Percentiles rank a stretch among this genome's conserved stretches.
Conservation (phyloP, 2,797 vertebrate genomes). For the Neostethus bicornis region DNA sequence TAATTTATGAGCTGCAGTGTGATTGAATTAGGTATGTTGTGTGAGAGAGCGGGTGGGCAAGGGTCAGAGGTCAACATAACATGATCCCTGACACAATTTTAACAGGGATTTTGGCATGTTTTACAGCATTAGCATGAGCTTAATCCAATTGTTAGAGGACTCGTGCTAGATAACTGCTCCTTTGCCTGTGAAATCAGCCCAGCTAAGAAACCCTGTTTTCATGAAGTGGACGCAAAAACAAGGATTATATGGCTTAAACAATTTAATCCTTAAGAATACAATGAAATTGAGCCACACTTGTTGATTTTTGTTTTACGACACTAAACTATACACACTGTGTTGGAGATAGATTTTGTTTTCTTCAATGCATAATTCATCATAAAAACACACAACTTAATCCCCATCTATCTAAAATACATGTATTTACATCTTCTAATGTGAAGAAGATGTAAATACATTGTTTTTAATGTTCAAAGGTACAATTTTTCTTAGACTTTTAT, state of each 20-base stretch:
- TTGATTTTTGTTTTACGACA: conserved; percentile 24
- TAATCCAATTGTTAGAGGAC: conserved; percentile 58
- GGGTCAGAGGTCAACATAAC: conserved; percentile 49
- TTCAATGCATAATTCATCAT: too few species aligned
- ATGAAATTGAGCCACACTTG: conserved; percentile 26
- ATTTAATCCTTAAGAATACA: conserved; percentile 49
- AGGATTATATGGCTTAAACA: conserved; percentile 55
- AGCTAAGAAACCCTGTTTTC: conserved; percentile 45
- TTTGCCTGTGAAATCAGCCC: conserved; percentile 52
- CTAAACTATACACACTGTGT: not conserved
- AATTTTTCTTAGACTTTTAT: not conserved
- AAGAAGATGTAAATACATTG: not conserved
- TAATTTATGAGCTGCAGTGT: not conserved
- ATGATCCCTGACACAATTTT: conserved; percentile 48
- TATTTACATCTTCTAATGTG: not conserved
- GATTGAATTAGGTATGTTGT: conserved; percentile 9
- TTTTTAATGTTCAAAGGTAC: conserved; percentile 3
- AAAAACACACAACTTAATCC: conserved; percentile 2
- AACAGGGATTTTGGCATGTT: conserved; percentile 56
- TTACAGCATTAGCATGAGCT: conserved; percentile 50
- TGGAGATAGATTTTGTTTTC: too few species aligned
- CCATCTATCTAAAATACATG: too few species aligned
- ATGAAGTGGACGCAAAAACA: conserved; percentile 45
- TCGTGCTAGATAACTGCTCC: conserved; percentile 48
- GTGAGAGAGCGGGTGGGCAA: too few species aligned